Conservation (phyloP, 92 coral and sea anemone genomes). For the Heteractis magnifica region DNA sequence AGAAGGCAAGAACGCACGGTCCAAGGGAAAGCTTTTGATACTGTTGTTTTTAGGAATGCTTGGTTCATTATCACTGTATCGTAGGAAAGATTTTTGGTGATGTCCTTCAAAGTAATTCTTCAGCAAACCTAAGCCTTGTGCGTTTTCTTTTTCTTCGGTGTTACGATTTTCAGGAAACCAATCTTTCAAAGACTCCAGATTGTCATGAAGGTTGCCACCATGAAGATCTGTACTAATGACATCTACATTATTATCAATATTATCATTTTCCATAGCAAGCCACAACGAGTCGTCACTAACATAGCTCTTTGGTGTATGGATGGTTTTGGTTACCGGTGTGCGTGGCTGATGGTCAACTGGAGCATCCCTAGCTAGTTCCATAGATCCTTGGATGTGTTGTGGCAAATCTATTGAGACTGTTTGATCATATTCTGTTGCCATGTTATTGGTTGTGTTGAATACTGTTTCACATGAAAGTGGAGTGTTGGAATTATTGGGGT, state of each 20-base stretch:
- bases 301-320: conserved; percentile 2
- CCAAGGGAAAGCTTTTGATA: neutral
- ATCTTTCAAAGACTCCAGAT: neutral
- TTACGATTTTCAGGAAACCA: neutral
- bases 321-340: neutral
- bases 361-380: neutral
- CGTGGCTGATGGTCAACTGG: neutral
- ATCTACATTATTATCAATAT: neutral
- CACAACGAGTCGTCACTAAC: conserved; percentile 43
- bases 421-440: neutral
- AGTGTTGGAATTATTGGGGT: conserved; percentile 6
- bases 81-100: neutral
- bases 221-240: neutral
- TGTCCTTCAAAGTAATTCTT: neutral
- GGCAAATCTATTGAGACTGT: neutral
- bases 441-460: neutral
- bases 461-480: no score
- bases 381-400: neutral
- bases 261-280: conserved; percentile 29
- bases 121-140: neutral
- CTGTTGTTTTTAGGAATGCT: neutral
- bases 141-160: neutral
- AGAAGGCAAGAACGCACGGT: neutral
- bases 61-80: neutral
- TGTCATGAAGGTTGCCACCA: neutral